phyloP scores from a whole-genome alignment of 2,113 vertebrate genomes.

The Anser brachyrhynchus region DNA sequence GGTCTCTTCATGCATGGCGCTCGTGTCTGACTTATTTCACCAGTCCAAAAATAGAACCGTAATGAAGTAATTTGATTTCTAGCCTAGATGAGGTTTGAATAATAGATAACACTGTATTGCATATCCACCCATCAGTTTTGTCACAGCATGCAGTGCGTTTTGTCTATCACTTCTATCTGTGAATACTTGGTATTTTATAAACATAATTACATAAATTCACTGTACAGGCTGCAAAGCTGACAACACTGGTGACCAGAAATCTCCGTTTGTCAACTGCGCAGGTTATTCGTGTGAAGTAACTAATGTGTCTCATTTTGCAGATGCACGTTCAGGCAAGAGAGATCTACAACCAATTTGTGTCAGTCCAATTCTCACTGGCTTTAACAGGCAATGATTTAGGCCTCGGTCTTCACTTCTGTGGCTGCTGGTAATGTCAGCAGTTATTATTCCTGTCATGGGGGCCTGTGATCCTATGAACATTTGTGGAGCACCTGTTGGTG shows the following conservation, averaged over 20 bases:
- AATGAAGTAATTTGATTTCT: constrained; percentile 39
- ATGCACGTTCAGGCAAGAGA: not conserved
- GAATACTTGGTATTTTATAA: constrained; percentile 18
- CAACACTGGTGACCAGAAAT: constrained; percentile 28
- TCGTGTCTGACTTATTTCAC: not conserved
- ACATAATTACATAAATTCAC: constrained; percentile 2
- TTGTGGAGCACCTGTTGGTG: not conserved
- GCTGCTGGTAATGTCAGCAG: not conserved
- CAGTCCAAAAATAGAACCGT: not conserved
- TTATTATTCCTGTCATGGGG: not conserved
- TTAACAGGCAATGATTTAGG: not conserved
- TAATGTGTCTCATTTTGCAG: not conserved
- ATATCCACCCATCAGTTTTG: not conserved
- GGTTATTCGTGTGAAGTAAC: not conserved
- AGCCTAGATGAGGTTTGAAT: not conserved
- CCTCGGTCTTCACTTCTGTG: not conserved
- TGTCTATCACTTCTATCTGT: not conserved
- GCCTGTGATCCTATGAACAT: rapidly evolving
- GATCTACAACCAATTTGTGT: not conserved
- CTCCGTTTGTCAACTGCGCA: not conserved
- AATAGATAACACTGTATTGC: not conserved
- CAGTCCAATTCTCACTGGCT: not conserved
- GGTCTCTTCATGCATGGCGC: not conserved
- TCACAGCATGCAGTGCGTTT: constrained; percentile 13
- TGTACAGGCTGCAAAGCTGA: constrained; percentile 41